A percentile compares a stretch with the other conserved stretches of the same genome.
These are phyloP conservation scores for Sebastes flavidus DNA, from an alignment of 2,797 vertebrate genomes.

Conservation along the genomic window DNA sequence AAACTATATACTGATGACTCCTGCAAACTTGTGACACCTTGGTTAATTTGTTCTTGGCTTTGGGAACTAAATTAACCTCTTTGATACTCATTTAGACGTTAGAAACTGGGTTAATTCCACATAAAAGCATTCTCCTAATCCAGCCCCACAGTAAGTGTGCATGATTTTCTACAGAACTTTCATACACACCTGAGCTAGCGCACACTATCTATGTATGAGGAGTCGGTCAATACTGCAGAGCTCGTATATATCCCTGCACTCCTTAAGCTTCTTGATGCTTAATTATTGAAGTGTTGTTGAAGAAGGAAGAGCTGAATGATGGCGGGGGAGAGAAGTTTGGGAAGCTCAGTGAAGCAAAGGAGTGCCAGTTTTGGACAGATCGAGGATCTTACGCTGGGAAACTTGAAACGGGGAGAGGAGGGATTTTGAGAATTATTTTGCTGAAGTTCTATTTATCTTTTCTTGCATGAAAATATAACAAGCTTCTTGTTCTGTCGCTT, in stretches of 20 bases:
- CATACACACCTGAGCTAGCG: conserved; percentile 5
- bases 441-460: conserved; percentile 46
- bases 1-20: background rate
- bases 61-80: conserved; percentile 34
- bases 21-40: conserved; percentile 25
- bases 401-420: conserved; percentile 28
- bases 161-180: conserved; percentile 21
- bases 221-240: conserved; percentile 58
- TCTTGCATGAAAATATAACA: conserved; percentile 45
- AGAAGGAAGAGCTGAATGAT: conserved; percentile 74
- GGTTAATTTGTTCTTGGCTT: conserved; percentile 34
- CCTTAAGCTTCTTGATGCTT: conserved; percentile 60
- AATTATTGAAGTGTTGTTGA: conserved; percentile 77
- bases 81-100: conserved; percentile 20
- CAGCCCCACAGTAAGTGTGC: conserved; percentile 15
- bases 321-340: conserved; percentile 57
- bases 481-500: conserved; percentile 35
- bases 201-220: conserved; percentile 67
- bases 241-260: conserved; percentile 42
- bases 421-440: conserved; percentile 47
- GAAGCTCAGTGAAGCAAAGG: conserved; percentile 60
- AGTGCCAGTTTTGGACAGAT: conserved; percentile 51
- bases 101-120: conserved; percentile 43
- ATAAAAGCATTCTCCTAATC: conserved; percentile 29
- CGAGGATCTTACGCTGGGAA: conserved; percentile 40